Base-by-base conservation (phyloP, 1,140 invertebrate genomes). In the Bursaphelenchus mucronatus region DNA sequence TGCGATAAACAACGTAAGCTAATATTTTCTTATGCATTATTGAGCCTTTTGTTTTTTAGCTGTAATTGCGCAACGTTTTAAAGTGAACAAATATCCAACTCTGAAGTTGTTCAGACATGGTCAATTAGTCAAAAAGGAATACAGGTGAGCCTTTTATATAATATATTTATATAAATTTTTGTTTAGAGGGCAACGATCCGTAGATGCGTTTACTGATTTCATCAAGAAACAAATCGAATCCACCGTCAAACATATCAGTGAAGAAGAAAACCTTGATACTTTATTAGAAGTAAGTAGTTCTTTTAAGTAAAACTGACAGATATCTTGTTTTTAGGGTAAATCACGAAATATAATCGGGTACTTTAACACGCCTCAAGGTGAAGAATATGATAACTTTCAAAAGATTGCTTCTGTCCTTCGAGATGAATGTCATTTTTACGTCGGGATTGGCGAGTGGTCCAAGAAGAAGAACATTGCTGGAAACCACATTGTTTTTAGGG, bases 31-130 rank as follows among this genome's bases (percentile, higher is more conserved):
- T 41, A 40, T 61, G 59, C 63, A 41, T 21, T 59, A 58, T 59
- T 43, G 44, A 54, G 45, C 49, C 63, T 81, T 81, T 70, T 67
- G 67, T 61, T 68, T 77, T 79, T 56, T 75, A 90, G 89, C 86
- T 74, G 84, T 86, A 55, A 85, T 97, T 55, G 90, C 93, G 8
- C 87, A 88, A 9, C 87, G 90, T 71, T 98, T 94, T 83, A 91
- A 96, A 76, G 95, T 98, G 51, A 90, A 88, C 13, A 99, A 99
- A 85, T 99, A 98, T 85, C 96, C 96, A 21, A 98, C 96, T 13
- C 82, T 99, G 44, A 99, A 99, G 84, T 83, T 98, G 17, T 90
- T 97, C 76, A 86, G 91, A 41, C 94, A 94, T 87, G 95, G 95
- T 0, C 87, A 93, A 76, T 86, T 91, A 8, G 87, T 89, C 0